Evolutionary conservation across 2,888 invertebrate species (phyloP), one percentile per base, ranked within the genome.

Genomic region (Amiota communis): DNA sequence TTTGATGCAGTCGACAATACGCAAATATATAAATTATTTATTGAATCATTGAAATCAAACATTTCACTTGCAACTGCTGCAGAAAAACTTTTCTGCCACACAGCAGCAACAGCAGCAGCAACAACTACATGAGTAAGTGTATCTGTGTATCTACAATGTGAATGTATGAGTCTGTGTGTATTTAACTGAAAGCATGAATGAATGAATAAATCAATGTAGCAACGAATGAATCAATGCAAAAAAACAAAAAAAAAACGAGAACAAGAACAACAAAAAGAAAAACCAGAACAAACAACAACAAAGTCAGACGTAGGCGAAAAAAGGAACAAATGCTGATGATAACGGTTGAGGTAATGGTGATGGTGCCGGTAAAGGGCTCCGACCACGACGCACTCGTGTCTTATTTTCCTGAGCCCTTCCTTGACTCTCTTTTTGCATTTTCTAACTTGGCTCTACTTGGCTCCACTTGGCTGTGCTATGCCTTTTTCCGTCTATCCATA

Each of bases 31-130:
- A 86, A 85, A 85, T 85, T 81, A 85, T 85, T 85, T 85, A 86
- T 86, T 86, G 84, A 85, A 85, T 84, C 84, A 84, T 83, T 84
- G 84, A 82, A 85, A 86, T 86, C 86, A 86, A 82, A 82, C 84
- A 85, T 81, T 86, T 85, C 86, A 83, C 83, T 86, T 84, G 84
- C 86, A 85, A 85, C 79, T 85, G 80, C 78, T 78, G 77, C 74
- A 51, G 51, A 74, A 76, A 78, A 78, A 79, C 70, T 83, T 81
- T 76, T 70, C n/a, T 71, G 64, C 70, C 71, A 74, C 75, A 65
- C 75, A 67, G 67, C 51, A 46, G 49, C 67, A 67, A 51, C 9
- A 20, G 23, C 51, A 15, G 51, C 53, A 20, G 67, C 23, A 51
- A 74, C 65, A 48, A 47, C 17, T n/a, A 46, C 65, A 47, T 71